Evolutionary conservation across 2,113 vertebrate species (phyloP), one percentile per base, ranked within the genome.

Genomic region (Prochilodus magdalenae): DNA sequence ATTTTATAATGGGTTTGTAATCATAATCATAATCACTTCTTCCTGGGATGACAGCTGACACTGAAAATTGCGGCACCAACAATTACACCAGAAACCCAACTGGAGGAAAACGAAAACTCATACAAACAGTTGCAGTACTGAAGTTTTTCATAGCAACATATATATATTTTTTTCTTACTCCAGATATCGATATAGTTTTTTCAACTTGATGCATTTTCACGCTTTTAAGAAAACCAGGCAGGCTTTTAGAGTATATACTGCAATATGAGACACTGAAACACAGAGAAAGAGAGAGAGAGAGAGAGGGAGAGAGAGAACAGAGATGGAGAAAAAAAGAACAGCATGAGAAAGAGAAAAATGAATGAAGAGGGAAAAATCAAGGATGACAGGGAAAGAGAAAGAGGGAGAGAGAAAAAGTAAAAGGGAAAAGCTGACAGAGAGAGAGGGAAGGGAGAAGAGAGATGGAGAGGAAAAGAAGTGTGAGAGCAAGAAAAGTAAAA

Each of bases 201-300:
- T 75, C 65, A 60, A 91, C 88, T 92, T 88, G 80, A 65, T 81
- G 90, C 89, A 94, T 91, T 88, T 92, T 87, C 88, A 92, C 91
- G 77, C 90, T 90, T 86, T 90, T 93, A 90, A 88, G 91, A 93
- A 92, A 94, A 60, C 92, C 92, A 94, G 93, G 93, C 94, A 94
- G 93, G 90, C 90, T 90, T 90, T 83, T 70, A 86, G 90, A 93
- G 89, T 93, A 93, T 89, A 93, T 92, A 88, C 88, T 85, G 89
- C 88, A 92, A 90, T 88, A 93, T 91, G 89, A 85, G 84, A 92
- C 86, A 66, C 86, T 82, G 85, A 91, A 40, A 92, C n/a, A 79
- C 14, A 44, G 47, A 80, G 76, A 57, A 69, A 79, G 16, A 83
- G 69, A 73, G 60, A 75, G 70, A 85, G 82, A 83, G 69, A 86